Conservation (phyloP, 2,797 vertebrate species). For the Manis pentadactyla region DNA sequence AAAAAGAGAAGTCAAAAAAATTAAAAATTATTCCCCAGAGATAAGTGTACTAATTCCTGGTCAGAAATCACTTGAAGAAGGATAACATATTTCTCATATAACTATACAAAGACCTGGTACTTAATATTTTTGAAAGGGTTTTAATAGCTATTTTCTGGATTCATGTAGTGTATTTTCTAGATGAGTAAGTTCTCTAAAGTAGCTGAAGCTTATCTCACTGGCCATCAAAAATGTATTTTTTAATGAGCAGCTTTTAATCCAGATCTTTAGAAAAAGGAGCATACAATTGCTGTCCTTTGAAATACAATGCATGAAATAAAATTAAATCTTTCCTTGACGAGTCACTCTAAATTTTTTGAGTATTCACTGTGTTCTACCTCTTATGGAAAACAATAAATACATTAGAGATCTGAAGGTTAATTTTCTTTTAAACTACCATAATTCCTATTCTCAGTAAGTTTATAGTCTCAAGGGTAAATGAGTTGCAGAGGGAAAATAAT, state of each 20-base stretch:
- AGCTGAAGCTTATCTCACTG: conserved; percentile 37
- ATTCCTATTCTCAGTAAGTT: background rate
- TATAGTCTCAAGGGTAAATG: background rate
- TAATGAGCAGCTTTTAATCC: conserved; percentile 40
- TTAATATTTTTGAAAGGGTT: conserved; percentile 23
- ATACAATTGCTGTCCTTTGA: background rate
- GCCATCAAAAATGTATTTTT: conserved; percentile 40
- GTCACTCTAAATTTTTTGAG: background rate
- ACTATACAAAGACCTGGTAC: background rate
- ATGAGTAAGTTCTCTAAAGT: conserved; percentile 27
- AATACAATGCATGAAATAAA: background rate
- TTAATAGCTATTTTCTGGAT: conserved; percentile 28
- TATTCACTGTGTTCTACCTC: background rate
- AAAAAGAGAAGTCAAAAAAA: conserved; percentile 4
- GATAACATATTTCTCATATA: conserved; percentile 22
- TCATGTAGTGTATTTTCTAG: conserved; percentile 19
- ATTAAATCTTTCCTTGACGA: conserved; percentile 12
- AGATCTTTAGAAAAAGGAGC: conserved; percentile 41
- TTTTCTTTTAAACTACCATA: background rate
- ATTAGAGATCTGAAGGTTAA: background rate
- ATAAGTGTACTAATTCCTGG: background rate
- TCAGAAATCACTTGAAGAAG: conserved; percentile 25
- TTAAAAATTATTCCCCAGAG: background rate
- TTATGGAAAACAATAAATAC: background rate
- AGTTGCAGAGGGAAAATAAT: background rate